Evolutionary conservation across 2,888 invertebrate species (phyloP).

Genomic region (Tinea trinotella): DNA sequence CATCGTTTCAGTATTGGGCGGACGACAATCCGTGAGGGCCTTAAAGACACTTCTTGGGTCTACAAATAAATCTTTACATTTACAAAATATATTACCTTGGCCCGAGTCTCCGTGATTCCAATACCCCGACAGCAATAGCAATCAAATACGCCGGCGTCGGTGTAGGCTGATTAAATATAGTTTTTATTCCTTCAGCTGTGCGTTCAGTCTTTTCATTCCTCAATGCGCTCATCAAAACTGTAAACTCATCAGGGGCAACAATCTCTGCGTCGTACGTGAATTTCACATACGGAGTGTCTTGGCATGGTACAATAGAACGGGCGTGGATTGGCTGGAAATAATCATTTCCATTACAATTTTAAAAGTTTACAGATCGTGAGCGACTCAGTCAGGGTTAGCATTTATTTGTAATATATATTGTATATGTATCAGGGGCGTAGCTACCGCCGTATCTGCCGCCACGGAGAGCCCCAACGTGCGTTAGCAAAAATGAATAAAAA

Average conservation of each 20-base stretch:
- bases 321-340: slow-evolving; percentile 85
- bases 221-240: slow-evolving; percentile 91
- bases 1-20: no score
- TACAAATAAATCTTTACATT: no score
- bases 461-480: no score
- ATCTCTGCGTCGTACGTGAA: slow-evolving; percentile 84
- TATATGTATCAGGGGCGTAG: no score
- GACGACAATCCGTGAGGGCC: no score
- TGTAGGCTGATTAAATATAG: slow-evolving; percentile 80
- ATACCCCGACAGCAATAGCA: slow-evolving; percentile 88
- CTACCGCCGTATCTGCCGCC: no score
- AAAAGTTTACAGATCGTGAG: no score
- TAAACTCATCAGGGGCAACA: slow-evolving; percentile 80
- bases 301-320: slow-evolving; percentile 91
- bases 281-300: slow-evolving; percentile 93
- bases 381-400: no score
- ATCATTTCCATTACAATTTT: no score
- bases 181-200: slow-evolving; percentile 53
- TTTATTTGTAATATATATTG: no score
- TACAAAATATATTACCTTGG: slow-evolving; percentile 64
- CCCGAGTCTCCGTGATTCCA: slow-evolving; percentile 83
- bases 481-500: no score
- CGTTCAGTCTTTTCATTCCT: slow-evolving; percentile 55
- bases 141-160: slow-evolving; percentile 92
- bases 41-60: no score